Evolutionary conservation across 2,888 invertebrate species (phyloP).

Genomic region (Drosophila pseudotalamancana): DNA sequence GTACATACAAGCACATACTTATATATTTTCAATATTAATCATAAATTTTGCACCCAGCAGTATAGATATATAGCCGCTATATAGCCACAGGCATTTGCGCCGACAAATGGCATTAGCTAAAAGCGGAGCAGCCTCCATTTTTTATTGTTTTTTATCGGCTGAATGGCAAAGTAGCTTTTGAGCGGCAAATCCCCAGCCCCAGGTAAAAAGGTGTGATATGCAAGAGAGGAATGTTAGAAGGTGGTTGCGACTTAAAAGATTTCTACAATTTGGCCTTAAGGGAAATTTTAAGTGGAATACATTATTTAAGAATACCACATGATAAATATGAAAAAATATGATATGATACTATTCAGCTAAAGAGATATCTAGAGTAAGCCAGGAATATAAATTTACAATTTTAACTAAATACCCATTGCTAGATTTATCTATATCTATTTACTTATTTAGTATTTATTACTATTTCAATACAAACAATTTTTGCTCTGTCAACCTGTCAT

Average conservation of each 20-base stretch:
- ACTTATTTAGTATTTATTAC: no score
- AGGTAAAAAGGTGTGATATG: slow-evolving; percentile 8
- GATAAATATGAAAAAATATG: background rate
- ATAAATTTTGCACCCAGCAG: slow-evolving; percentile 34
- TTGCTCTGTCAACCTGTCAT: no score
- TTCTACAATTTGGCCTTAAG: background rate
- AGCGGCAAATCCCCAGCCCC: background rate
- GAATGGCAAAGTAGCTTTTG: slow-evolving; percentile 21
- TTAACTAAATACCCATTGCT: no score
- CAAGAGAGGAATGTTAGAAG: background rate
- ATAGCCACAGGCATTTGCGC: slow-evolving; percentile 12
- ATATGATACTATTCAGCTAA: no score
- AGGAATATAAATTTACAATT: no score
- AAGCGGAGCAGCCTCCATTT: slow-evolving; percentile 16
- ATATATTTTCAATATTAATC: slow-evolving; percentile 43
- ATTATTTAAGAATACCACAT: background rate
- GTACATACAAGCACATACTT: slow-evolving; percentile 10
- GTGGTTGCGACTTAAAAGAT: background rate
- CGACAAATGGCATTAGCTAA: slow-evolving; percentile 36
- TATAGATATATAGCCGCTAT: slow-evolving; percentile 5
- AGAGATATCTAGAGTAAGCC: no score
- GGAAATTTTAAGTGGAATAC: background rate
- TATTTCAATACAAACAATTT: no score
- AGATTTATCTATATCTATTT: no score
- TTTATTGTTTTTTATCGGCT: slow-evolving; percentile 58